phyloP scores from a whole-genome alignment of 2,797 vertebrate genomes.

The Alosa sapidissima region DNA sequence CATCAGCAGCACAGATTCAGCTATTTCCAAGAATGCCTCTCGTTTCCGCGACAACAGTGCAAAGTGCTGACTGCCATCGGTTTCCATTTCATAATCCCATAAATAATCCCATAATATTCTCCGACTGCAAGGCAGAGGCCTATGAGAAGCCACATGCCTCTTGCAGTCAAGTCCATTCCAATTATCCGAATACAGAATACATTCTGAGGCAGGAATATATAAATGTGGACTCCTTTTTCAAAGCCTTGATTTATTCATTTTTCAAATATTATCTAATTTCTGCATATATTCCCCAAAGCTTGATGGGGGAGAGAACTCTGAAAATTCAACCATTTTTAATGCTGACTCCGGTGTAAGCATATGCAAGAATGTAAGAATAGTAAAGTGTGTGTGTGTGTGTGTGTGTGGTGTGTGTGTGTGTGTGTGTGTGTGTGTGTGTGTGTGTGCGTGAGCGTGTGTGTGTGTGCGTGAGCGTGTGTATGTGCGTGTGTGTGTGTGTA shows the following conservation, averaged over 20 bases:
- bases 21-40: conserved; percentile 36
- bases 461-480: no score
- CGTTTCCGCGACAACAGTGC: conserved; percentile 30
- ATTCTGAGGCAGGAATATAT: not conserved
- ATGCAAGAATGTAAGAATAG: not conserved
- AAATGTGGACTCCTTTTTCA: conserved; percentile 1
- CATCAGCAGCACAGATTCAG: conserved; percentile 41
- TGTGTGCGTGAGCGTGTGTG: no score
- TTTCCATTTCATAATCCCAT: conserved; percentile 43
- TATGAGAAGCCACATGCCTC: not conserved
- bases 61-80: conserved; percentile 29
- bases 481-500: no score
- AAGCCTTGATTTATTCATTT: conserved; percentile 3
- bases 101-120: conserved; percentile 52
- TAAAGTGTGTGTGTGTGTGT: not conserved
- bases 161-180: not conserved
- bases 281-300: not conserved
- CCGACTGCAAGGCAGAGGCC: conserved; percentile 39
- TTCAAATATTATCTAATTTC: not conserved
- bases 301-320: not conserved
- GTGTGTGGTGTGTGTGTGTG: no score
- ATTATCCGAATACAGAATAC: conserved; percentile 16
- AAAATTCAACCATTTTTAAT: not conserved
- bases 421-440: no score
- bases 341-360: not conserved